A percentile compares a stretch with the other conserved stretches of the same genome.
phyloP scores from a whole-genome alignment of 92 coral and sea anemone genomes.

The Phenganax marumi region DNA sequence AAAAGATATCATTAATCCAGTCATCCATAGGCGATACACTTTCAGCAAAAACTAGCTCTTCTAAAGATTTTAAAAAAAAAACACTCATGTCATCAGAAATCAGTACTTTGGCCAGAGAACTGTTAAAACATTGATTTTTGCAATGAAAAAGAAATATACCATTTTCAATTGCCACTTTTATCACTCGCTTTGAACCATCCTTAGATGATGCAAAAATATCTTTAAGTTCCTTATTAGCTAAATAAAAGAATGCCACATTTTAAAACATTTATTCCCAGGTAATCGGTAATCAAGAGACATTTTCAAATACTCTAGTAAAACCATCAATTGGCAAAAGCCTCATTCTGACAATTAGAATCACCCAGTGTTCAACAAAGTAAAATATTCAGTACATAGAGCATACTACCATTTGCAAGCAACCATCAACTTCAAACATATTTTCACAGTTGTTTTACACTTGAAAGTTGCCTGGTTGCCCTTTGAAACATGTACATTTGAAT shows the following conservation, averaged over 20 bases:
- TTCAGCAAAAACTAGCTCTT: conserved; percentile 62
- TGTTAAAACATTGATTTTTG: not conserved
- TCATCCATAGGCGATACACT: conserved; percentile 59
- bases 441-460: no score
- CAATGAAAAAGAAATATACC: conserved; percentile 45
- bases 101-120: not conserved
- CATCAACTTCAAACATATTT: no score
- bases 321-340: no score
- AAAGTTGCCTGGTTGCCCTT: no score
- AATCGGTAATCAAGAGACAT: no score
- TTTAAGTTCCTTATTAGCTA: conserved; percentile 83
- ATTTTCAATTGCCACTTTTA: conserved; percentile 72
- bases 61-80: conserved; percentile 48
- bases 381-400: no score
- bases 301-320: no score
- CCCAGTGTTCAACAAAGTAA: no score
- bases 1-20: conserved; percentile 97
- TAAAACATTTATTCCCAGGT: no score
- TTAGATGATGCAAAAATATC: conserved; percentile 72
- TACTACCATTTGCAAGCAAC: no score
- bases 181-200: conserved; percentile 73
- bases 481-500: no score
- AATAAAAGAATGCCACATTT: not conserved
- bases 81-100: conserved; percentile 1
- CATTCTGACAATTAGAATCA: no score